Evolutionary conservation across 2,797 vertebrate species (phyloP).

Genomic region (Tympanoctomys barrerae): DNA sequence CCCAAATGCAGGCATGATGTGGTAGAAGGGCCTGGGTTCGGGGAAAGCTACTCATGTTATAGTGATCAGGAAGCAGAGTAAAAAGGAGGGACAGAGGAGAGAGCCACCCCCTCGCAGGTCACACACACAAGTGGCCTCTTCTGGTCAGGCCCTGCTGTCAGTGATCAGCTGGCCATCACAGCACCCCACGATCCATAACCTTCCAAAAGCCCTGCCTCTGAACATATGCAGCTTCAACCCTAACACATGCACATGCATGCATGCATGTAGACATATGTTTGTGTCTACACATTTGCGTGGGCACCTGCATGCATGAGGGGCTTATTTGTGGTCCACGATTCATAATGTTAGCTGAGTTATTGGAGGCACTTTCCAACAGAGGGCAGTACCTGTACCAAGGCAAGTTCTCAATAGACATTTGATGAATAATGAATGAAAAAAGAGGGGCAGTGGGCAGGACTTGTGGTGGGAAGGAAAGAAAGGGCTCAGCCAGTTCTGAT

Average conservation of each 20-base stretch:
- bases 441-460: too few species aligned
- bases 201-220: background rate
- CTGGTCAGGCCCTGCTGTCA: background rate
- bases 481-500: background rate
- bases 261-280: background rate
- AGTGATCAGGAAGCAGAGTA: background rate
- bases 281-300: too few species aligned
- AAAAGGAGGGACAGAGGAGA: background rate
- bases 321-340: background rate
- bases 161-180: background rate
- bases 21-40: background rate
- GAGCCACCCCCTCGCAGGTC: background rate
- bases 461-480: background rate
- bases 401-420: background rate
- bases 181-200: too few species aligned
- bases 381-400: background rate
- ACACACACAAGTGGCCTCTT: background rate
- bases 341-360: background rate
- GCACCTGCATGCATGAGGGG: background rate
- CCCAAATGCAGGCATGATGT: background rate
- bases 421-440: background rate
- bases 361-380: slow-evolving; percentile 9
- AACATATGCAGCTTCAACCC: background rate
- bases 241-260: background rate
- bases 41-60: background rate